These are phyloP conservation scores for Donacobius atricapilla DNA, from an alignment of 2,113 vertebrate genomes.

Conservation along the genomic window DNA sequence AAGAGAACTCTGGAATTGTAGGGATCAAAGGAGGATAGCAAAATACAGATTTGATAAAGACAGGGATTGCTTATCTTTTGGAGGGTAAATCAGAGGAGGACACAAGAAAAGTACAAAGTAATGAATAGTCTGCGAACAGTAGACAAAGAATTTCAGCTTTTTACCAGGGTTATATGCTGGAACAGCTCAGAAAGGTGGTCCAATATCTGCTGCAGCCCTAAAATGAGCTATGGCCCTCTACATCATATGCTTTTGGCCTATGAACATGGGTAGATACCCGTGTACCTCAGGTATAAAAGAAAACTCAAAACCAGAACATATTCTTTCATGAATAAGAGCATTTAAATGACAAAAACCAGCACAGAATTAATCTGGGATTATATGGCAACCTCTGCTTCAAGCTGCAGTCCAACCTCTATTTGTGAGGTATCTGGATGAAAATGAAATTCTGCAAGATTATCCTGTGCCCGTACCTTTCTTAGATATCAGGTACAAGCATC, in stretches of 20 bases:
- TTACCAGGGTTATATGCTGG: background rate
- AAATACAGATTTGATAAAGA: constrained; percentile 29
- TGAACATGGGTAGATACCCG: background rate
- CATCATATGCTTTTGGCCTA: background rate
- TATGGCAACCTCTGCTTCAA: background rate
- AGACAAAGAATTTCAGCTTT: background rate
- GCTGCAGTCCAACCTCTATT: background rate
- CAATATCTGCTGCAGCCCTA: background rate
- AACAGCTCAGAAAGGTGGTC: background rate
- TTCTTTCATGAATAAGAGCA: background rate
- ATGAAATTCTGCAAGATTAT: background rate
- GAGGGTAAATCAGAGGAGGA: background rate
- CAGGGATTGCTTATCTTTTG: background rate
- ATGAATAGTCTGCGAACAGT: background rate
- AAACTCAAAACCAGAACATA: background rate
- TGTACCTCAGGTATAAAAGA: background rate
- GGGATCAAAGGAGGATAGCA: background rate
- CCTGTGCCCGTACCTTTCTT: background rate
- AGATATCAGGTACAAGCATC: fast-evolving
- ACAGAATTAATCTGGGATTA: background rate
- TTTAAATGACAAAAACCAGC: background rate
- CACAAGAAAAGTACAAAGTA: background rate
- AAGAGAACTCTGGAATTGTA: background rate
- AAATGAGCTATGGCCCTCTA: background rate
- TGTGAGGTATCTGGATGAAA: background rate